Percentiles rank a stretch among this genome's conserved stretches.
Conservation (phyloP, 2,888 invertebrate species). For the Agrotis ipsilon region DNA sequence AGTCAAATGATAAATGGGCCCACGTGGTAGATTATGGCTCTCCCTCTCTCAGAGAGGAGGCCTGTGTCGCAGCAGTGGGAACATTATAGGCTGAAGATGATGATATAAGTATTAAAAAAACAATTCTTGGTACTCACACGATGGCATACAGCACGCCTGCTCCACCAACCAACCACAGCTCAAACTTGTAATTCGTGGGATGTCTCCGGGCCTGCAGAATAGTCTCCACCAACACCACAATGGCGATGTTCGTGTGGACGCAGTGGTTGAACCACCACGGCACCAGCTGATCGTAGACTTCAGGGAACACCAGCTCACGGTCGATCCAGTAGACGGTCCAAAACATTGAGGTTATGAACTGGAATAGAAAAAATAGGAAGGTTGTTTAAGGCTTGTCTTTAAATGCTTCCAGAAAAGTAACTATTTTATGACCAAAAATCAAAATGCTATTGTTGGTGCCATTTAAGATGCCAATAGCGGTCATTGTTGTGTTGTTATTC, state of each 20-base stretch:
- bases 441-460: too few relatives aligned
- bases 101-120: too few relatives aligned
- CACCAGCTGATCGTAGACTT: conserved; percentile 86
- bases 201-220: conserved; percentile 79
- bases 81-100: too few relatives aligned
- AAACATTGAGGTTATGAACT: conserved; percentile 90
- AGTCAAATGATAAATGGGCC: too few relatives aligned
- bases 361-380: conserved; percentile 63
- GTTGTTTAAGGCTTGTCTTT: neutral
- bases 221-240: conserved; percentile 87
- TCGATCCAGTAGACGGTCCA: conserved; percentile 90
- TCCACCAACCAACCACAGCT: conserved; percentile 70
- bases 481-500: too few relatives aligned
- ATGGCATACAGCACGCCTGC: conserved; percentile 78
- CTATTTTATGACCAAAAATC: too few relatives aligned
- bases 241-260: conserved; percentile 89
- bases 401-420: too few relatives aligned
- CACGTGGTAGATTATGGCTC: too few relatives aligned
- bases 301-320: conserved; percentile 91
- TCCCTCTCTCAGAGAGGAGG: too few relatives aligned
- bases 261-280: conserved; percentile 92
- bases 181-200: conserved; percentile 75
- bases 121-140: conserved; percentile 79
- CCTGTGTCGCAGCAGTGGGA: too few relatives aligned
- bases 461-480: too few relatives aligned